Evolutionary conservation across 2,888 invertebrate species (phyloP).

Genomic region (Orthosia cruda): DNA sequence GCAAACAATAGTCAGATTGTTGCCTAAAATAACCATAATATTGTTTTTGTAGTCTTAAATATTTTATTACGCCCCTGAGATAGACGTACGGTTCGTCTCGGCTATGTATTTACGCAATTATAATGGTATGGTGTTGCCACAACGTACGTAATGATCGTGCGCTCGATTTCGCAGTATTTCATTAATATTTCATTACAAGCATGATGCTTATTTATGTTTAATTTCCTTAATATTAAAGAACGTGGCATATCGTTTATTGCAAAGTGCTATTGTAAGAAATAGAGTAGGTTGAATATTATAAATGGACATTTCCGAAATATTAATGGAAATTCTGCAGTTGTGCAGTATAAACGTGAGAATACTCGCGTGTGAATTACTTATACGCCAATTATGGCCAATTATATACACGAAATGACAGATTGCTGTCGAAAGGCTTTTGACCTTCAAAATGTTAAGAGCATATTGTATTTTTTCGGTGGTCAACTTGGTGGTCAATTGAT

Average conservation of each 20-base stretch:
- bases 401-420: constrained; percentile 80
- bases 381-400: constrained; percentile 78
- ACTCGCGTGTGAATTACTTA: constrained; percentile 76
- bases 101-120: constrained; percentile 55
- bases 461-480: constrained; percentile 23
- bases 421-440: constrained; percentile 81
- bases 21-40: constrained; percentile 32
- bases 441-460: constrained; percentile 72
- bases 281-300: constrained; percentile 42
- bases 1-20: constrained; percentile 18
- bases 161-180: constrained; percentile 58
- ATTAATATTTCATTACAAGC: constrained; percentile 48
- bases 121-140: constrained; percentile 44
- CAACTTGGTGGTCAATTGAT: no score
- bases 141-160: constrained; percentile 56
- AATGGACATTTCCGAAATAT: constrained; percentile 61
- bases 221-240: constrained; percentile 49
- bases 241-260: constrained; percentile 44
- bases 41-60: constrained; percentile 31
- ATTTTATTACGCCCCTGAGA: constrained; percentile 44
- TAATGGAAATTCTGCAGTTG: constrained; percentile 52
- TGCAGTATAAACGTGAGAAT: constrained; percentile 73
- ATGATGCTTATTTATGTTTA: constrained; percentile 40
- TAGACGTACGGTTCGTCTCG: constrained; percentile 40
- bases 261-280: constrained; percentile 40